Conservation (phyloP, 2,888 invertebrate genomes). For the Diaphora mendica region DNA sequence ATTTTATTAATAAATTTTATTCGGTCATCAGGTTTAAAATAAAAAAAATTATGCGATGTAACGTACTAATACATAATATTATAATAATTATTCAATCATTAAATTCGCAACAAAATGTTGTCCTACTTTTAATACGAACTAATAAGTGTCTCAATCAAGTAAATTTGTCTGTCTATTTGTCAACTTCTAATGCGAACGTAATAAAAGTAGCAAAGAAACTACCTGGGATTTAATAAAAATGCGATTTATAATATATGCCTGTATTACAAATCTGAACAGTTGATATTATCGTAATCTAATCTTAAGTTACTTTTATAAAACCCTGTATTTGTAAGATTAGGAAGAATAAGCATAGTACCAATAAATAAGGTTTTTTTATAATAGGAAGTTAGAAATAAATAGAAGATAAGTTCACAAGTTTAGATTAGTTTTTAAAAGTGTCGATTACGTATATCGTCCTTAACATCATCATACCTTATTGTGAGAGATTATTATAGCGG, state of each 20-base stretch:
- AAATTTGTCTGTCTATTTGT: not conserved
- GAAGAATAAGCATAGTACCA: not conserved
- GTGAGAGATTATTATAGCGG: not conserved
- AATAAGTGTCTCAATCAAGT: not conserved
- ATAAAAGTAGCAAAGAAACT: not conserved
- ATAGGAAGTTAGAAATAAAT: not conserved
- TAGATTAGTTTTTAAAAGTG: not conserved
- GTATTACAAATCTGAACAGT: not conserved
- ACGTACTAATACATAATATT: not conserved
- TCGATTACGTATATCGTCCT: not conserved
- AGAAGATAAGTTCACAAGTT: not conserved
- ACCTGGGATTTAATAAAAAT: not conserved
- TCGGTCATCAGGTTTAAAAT: not conserved
- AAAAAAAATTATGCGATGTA: not conserved
- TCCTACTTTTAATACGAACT: constrained; percentile 23
- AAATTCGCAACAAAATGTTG: constrained; percentile 17
- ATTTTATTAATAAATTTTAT: no score
- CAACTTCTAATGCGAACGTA: not conserved
- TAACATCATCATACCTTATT: not conserved
- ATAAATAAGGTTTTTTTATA: not conserved
- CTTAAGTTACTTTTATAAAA: not conserved
- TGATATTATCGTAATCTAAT: not conserved
- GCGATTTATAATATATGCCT: not conserved
- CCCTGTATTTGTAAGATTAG: not conserved
- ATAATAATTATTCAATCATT: constrained; percentile 9